Base-by-base conservation (phyloP, 1,140 invertebrate genomes). In the Colletes latitarsis region DNA sequence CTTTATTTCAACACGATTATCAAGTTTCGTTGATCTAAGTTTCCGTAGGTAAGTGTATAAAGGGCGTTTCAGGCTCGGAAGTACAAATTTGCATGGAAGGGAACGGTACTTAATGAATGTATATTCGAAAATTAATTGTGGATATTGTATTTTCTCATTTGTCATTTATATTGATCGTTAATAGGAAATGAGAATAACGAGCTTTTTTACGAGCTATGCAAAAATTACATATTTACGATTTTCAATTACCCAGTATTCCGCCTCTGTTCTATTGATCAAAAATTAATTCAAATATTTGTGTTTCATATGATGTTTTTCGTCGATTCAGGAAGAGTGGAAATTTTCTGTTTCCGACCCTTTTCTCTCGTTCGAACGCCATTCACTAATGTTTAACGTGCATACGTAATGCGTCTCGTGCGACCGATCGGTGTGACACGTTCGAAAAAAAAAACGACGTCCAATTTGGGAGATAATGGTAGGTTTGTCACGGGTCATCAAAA, bases 401-500 rank as follows among this genome's bases (percentile, higher is more conserved):
- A 21, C 58, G 53, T 78, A 72, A 76, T 76, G 49, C 49, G 62
- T n/a, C 64, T 75, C n/a, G 49, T 0, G 19, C 8, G 15, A 8
- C 12, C 39, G 52, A 39, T 66, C 21, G 46, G 4, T 3, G 17
- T 14, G 58, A 19, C 49, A 21, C 39, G n/a, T 10, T 39, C 17
- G 21, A 15, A 43, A 72, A 2, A 43, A 43, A 30, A 21, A 6
- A 30, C 43, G 43, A 30, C 49, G 30, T 21, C 14, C 49, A 53
- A 75, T 81, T 63, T 57, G 73, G 8, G 55, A 75, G 57, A 58
- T 69, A 76, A 80, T 69, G 49, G 49, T 52, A 15, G 30, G 17
- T 64, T 67, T 46, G 77, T 82, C 43, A 73, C 14, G 77, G 41
- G 39, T 77, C 58, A 82, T 77, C 73, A 72, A 64, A 84, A 82